Evolutionary conservation across 2,797 vertebrate species (phyloP).

Genomic region (Sebastes itinus): DNA sequence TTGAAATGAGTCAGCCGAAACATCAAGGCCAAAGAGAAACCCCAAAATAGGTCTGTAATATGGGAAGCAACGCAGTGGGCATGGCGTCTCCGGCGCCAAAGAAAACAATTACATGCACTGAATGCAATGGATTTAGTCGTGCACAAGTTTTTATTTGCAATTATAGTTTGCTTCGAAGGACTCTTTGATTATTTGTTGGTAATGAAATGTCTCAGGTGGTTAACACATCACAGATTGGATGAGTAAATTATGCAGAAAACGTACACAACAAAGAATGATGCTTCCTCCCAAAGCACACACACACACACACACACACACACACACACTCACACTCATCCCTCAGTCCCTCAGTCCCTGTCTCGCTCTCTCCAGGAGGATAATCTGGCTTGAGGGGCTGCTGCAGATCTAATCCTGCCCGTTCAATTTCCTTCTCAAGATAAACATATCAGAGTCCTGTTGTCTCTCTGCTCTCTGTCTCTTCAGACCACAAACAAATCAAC

Average conservation of each 20-base stretch:
- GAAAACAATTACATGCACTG: conserved; percentile 29
- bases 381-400: conserved; percentile 42
- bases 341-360: not conserved
- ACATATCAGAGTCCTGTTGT: conserved; percentile 26
- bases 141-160: conserved; percentile 8
- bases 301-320: not conserved
- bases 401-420: conserved; percentile 53
- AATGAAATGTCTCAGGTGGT: not conserved
- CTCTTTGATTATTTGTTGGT: not conserved
- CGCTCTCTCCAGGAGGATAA: conserved; percentile 23
- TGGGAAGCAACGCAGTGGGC: conserved; percentile 42
- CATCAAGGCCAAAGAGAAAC: conserved; percentile 51
- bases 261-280: not conserved
- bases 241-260: conserved; percentile 15
- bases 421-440: conserved; percentile 54
- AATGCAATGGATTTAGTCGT: conserved; percentile 2
- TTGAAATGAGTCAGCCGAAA: conserved; percentile 54
- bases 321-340: not conserved
- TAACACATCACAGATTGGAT: not conserved
- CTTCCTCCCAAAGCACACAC: not conserved
- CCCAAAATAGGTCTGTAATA: conserved; percentile 49
- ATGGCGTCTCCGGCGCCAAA: conserved; percentile 13
- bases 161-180: not conserved
- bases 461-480: conserved; percentile 20
- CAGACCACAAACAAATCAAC: not conserved